Evolutionary conservation across 2,797 vertebrate genomes (phyloP), one percentile per base, ranked within the genome.

Genomic region (Phataginus tricuspis): DNA sequence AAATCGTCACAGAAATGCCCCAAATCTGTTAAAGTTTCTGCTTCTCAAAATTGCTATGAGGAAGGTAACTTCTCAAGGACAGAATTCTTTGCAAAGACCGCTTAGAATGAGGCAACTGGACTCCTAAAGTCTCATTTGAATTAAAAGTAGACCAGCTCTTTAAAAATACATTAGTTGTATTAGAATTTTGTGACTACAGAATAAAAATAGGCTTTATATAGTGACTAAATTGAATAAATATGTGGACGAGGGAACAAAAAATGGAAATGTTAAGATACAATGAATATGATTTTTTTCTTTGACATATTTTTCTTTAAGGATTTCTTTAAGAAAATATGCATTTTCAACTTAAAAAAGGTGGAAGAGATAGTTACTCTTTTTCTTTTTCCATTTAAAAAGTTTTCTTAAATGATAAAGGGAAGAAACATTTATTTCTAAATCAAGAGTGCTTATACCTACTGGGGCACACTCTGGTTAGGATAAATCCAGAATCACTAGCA

Each of bases 1-100:
- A 82, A 79, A 21, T 66, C 42, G 63, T 69, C 59, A 34, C 2
- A 42, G 27, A 94, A 86, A 9, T 86, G 21, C 16, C 77, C 78
- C 25, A 87, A 77, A 82, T 94, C 59, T 85, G 51, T 59, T 71
- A 45, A 85, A 45, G 72, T 87, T 94, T 69, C 39, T 91, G n/a
- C 59, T 64, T 87, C 72, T 88, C 49, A 64, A 94, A 88, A 71
- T 49, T 55, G 39, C 27, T 61, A 8, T 37, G 21, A 93, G 34
- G 23, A 95, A 87, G 2, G 37, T 53, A 21, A 69, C 18, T 77
- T 85, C 51, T 90, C 9, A 66, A 75, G 86, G 53, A 49, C 45
- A 90, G 64, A 86, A 71, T 25, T 77, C 82, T 93, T 72, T 69
- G 25, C 12, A 85, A 66, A 31, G 39, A 27, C 3, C 14, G 78